A percentile compares a stretch with the other conserved stretches of the same genome.
Conservation (phyloP, 2,797 vertebrate genomes). For the Siniperca undulata region DNA sequence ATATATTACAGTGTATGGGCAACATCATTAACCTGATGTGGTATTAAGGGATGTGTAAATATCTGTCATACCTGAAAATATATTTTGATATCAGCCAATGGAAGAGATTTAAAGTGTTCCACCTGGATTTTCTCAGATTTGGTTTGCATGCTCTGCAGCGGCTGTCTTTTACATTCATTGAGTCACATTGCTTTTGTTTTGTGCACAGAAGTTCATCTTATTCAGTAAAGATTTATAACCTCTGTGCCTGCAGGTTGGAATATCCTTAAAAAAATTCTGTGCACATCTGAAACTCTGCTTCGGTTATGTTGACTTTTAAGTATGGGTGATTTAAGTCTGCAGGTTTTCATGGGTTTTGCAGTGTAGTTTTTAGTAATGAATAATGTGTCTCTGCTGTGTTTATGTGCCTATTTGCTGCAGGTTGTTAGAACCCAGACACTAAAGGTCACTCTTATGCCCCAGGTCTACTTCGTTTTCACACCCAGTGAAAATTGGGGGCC, state of each 20-base stretch:
- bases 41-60: background rate
- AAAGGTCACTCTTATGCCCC: slow-evolving; percentile 39
- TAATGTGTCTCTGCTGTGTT: slow-evolving; percentile 17
- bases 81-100: background rate
- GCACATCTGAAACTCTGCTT: background rate
- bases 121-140: background rate
- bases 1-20: no score
- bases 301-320: background rate
- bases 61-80: background rate
- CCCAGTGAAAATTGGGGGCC: slow-evolving; percentile 37
- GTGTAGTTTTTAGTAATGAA: slow-evolving; percentile 13
- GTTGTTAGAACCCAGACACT: slow-evolving; percentile 9
- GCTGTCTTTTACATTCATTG: background rate
- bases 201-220: background rate
- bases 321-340: background rate
- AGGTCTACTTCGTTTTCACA: slow-evolving; percentile 51
- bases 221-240: background rate
- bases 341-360: slow-evolving; percentile 4
- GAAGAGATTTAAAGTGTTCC: background rate
- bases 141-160: background rate
- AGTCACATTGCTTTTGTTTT: background rate
- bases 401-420: background rate
- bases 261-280: background rate
- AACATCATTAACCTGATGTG: background rate
- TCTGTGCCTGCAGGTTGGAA: background rate